Base-by-base conservation (phyloP, 2,797 vertebrate species). In the Antrozous pallidus region DNA sequence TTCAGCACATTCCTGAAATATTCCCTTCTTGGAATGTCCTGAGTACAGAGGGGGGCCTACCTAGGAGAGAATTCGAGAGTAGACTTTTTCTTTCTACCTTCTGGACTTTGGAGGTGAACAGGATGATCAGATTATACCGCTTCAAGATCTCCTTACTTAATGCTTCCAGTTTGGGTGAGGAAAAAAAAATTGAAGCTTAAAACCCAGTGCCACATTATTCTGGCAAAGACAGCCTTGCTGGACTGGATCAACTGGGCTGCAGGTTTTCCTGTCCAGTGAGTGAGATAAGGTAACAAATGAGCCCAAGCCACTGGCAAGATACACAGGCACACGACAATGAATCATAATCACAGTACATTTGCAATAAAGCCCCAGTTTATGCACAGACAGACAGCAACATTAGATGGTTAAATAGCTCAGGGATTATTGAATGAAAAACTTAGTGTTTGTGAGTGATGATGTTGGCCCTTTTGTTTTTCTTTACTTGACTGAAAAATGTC, bases 381-480 rank as follows among this genome's bases (percentile, higher is more conserved):
- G 83, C 71, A 74, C 81, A 90, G 83, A 82, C 84, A 93, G 92
- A 85, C 26, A 42, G 73, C 91, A 95, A 71, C 63, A 67, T 93
- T 85, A 75, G 42, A n/a, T 49, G 69, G 90, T 77, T 94, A 79
- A 74, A 91, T 33, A 91, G 91, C 90, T 86, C 38, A 58, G 77
- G 74, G 69, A 94, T 80, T 80, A 83, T 79, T 83, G 74, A 86
- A 85, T 54, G 87, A 90, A 84, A 92, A 87, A 26, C 58, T 33
- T 65, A 89, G 33, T 84, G 65, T 88, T 83, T 51, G 28, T 87
- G 82, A 95, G 67, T 78, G 71, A 82, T 85, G 82, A 70, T 77
- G 75, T 95, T 88, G 92, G 65, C 67, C 79, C 63, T 95, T 95
- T 87, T 85, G 24, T 95, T 93, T 95, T 92, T 91, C 73, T 96